Evolutionary conservation across 2,888 invertebrate species (phyloP), one percentile per base, ranked within the genome.

Genomic region (Glaucopsyche alexis): DNA sequence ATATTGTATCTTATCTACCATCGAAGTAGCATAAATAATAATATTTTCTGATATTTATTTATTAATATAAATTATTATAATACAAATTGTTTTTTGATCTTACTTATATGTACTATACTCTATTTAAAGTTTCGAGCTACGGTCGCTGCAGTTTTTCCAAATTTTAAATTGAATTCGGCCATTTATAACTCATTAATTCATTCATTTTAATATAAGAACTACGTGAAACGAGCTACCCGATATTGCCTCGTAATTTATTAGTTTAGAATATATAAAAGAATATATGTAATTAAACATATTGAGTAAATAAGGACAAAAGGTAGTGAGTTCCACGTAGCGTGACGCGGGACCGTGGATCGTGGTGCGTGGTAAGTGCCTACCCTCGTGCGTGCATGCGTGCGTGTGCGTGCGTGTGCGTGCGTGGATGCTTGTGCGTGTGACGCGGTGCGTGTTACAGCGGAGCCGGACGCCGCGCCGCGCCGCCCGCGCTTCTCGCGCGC

Each of bases 401-500:
- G n/a, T 76, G 75, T n/a, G n/a, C 75, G 78, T 75, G 76, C 71
- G 76, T 77, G 78, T 77, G 79, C 72, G 76, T 73, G 77, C 73
- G 77, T 65, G 75, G 73, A 72, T 76, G 60, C 71, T 80, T 77
- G 80, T 72, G 76, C 75, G 75, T 79, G 77, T 79, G 88, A 86
- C 81, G 83, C 80, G 82, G 69, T 69, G 38, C 69, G 69, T 69
- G 69, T 69, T 69, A 14, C 69, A 69, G 69, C 79, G 77, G 91
- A 89, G 79, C 78, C 79, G 76, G 91, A 90, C 80, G 79, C 81
- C 75, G 79, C 82, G 84, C 90, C 90, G 87, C 91, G 92, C 78
- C 91, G 93, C 72, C 91, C 93, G 83, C 90, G 93, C 80, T 93
- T 92, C 90, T 92, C 93, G 77, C 91, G 93, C 82, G 92, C 93